These are phyloP conservation scores for Harpagifer antarcticus DNA, from an alignment of 2,797 vertebrate genomes.

Conservation along the genomic window DNA sequence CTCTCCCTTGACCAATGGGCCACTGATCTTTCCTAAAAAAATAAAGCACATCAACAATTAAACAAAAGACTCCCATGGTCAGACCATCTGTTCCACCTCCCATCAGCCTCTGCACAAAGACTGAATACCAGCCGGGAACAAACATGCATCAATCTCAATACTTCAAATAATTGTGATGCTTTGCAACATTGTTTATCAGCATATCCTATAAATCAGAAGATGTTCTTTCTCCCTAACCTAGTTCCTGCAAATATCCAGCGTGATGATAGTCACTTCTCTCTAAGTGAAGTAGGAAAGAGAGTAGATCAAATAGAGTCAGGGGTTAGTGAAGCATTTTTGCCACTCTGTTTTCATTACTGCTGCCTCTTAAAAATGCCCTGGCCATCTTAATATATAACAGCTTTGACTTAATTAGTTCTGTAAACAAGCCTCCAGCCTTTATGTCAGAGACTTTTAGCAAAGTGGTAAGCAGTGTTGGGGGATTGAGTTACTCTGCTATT, in stretches of 20 bases:
- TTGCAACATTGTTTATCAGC: conserved; percentile 55
- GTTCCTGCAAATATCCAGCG: conserved; percentile 38
- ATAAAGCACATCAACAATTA: conserved; percentile 67
- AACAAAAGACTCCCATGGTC: conserved; percentile 63
- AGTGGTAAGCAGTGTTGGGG: conserved; percentile 74
- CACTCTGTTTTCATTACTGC: conserved; percentile 79
- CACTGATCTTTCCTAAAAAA: conserved; percentile 51
- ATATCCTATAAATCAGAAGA: conserved; percentile 42
- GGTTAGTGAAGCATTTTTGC: conserved; percentile 56
- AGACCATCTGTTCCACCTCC: conserved; percentile 61
- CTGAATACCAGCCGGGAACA: conserved; percentile 28
- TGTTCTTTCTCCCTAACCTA: conserved; percentile 47
- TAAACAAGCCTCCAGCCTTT: conserved; percentile 78
- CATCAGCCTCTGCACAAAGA: conserved; percentile 24
- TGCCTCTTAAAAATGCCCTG: conserved; percentile 72
- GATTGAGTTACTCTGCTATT: conserved; percentile 80
- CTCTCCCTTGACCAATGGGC: conserved; percentile 51
- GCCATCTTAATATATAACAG: conserved; percentile 82
- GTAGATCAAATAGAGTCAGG: conserved; percentile 52
- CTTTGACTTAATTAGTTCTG: conserved; percentile 84
- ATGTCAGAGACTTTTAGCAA: conserved; percentile 74
- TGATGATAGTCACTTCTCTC: conserved; percentile 33
- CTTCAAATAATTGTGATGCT: conserved; percentile 49
- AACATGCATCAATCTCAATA: conserved; percentile 15
- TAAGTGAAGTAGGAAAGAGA: conserved; percentile 34